phyloP scores from a whole-genome alignment of 2,113 vertebrate species.

The Paedocypris sp. region DNA sequence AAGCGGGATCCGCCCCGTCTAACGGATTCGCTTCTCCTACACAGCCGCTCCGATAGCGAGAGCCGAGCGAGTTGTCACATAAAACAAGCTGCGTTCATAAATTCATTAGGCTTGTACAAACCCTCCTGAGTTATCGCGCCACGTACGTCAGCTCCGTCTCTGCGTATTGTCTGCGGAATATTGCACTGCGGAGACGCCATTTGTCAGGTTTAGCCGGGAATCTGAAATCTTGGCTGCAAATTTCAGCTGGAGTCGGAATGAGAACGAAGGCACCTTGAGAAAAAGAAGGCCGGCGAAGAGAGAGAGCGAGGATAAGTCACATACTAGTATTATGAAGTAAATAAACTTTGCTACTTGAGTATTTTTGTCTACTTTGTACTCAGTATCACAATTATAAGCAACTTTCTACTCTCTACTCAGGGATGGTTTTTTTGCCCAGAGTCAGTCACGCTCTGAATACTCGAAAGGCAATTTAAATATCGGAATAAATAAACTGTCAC shows the following conservation, averaged over 20 bases:
- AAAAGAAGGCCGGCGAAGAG: slow-evolving; percentile 23
- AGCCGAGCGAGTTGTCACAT: slow-evolving; percentile 10
- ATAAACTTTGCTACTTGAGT: no score
- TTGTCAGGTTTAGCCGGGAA: slow-evolving; percentile 43
- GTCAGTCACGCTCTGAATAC: no score
- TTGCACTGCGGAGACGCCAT: slow-evolving; percentile 37
- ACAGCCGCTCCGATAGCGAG: slow-evolving; percentile 3
- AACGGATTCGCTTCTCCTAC: slow-evolving; percentile 7
- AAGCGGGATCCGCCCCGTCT: not conserved
- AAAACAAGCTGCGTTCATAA: slow-evolving; percentile 25
- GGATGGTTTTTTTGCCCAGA: no score
- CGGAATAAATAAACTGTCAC: no score
- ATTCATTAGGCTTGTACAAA: slow-evolving; percentile 29
- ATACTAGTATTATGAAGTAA: no score
- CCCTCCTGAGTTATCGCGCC: slow-evolving; percentile 14
- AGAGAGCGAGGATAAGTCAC: slow-evolving; percentile 7
- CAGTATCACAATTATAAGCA: no score
- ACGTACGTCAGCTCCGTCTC: slow-evolving; percentile 1
- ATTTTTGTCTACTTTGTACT: no score
- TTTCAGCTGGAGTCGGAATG: slow-evolving; percentile 29
- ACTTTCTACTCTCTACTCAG: no score
- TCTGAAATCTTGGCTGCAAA: slow-evolving; percentile 36
- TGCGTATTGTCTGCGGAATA: slow-evolving; percentile 17
- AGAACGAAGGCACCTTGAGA: slow-evolving; percentile 42
- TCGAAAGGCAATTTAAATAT: no score